Evolutionary conservation across 2,888 invertebrate genomes (phyloP), one percentile per base, ranked within the genome.

Genomic region (Plutella xylostella): DNA sequence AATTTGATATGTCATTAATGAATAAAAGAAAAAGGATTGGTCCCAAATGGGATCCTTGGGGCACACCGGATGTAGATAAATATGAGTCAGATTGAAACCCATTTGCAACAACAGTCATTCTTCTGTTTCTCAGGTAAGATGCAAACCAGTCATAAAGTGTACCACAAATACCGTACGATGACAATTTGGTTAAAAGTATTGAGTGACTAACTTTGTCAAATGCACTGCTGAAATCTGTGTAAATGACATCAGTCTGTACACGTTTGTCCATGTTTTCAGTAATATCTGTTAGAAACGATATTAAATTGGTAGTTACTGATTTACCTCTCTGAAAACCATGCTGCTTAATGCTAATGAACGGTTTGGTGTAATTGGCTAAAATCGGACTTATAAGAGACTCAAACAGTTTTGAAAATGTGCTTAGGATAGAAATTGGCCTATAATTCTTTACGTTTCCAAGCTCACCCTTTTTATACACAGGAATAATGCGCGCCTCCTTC

Each of bases 311-410:
- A 14, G 18, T 15, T 6, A 30, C 14, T 11, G 37, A 34, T 1
- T 17, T 2, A 18, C 42, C 37, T 2, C n/a, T 12, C 11, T 15
- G 6, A 21, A 45, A 45, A 12, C 42, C 35, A 20, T 45, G 42
- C 15, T 42, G 42, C 12, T 21, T 4, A 20, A 14, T 9, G 3
- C 38, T 35, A 11, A 51, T 11, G 5, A 18, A 9, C 1, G 43
- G 40, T 28, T 43, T 46, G 2, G 46, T 12, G 1, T 14, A 9
- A 7, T 43, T 42, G n/a, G 18, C 45, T 5, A 51, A 7, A 4
- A 17, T 31, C 25, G 45, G 45, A n/a, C 41, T 47, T 3, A 50
- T 35, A 6, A 50, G 39, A 7, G 22, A 34, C 31, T 48, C 46
- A 33, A 48, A 48, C 2, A 46, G 17, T 39, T 48, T 48, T 5